Conservation (phyloP, 2,888 invertebrate species). For the Cephus pulcher region DNA sequence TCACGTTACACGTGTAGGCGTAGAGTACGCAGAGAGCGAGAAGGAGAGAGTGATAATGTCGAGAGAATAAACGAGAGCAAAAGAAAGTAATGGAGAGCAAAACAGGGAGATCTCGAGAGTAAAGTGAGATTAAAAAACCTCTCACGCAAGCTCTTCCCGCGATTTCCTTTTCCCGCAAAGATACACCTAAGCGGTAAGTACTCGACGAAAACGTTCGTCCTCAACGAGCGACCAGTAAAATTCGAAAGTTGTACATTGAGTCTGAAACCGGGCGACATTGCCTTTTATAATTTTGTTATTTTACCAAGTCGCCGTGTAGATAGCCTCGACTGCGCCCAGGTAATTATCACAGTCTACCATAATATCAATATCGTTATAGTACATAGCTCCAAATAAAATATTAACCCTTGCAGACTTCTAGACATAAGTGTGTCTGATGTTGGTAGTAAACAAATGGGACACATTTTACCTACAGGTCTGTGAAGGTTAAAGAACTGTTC, state of each 20-base stretch:
- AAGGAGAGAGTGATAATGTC: neutral
- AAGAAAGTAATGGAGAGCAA: neutral
- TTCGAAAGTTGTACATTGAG: neutral
- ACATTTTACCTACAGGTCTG: too few species aligned
- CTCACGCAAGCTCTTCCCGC: neutral
- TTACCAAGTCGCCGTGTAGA: neutral
- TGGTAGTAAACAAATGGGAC: too few species aligned
- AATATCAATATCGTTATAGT: neutral
- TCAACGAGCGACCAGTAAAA: neutral
- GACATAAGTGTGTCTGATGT: too few species aligned
- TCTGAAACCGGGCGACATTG: neutral
- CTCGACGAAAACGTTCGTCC: neutral
- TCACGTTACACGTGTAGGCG: neutral
- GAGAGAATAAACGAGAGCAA: neutral
- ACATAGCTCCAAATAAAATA: neutral
- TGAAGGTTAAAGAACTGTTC: neutral
- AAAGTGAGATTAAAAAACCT: neutral
- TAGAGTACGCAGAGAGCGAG: neutral
- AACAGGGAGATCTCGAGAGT: neutral
- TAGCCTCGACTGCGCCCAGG: neutral
- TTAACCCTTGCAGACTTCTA: too few species aligned
- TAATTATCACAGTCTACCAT: neutral
- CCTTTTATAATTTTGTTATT: neutral
- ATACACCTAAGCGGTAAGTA: neutral
- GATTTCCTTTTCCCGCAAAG: neutral